Base-by-base conservation (phyloP, 1,140 invertebrate genomes). In the Cydia splendana region DNA sequence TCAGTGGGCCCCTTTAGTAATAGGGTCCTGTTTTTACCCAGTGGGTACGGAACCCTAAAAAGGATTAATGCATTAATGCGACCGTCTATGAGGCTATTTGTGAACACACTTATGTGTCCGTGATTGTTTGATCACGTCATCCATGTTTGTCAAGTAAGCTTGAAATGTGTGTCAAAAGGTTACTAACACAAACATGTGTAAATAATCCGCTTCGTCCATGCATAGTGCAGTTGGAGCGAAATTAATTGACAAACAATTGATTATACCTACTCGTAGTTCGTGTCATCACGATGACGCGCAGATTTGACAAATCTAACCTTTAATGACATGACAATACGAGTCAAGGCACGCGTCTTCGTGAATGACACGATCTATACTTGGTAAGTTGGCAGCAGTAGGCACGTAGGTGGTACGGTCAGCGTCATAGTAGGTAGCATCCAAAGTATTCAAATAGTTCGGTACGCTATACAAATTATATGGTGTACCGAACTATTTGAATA, bases 151-250 rank as follows among this genome's bases (percentile, higher is more conserved):
- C n/a, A 18, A 53, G 51, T 12, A n/a, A 18, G 51, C 15, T 6
- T 6, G 1, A 53, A 53, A 62, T 62, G 15, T 62, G 3, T 62
- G 57, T 62, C 57, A 24, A 62, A 62, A 62, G 57, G 57, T 62
- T 62, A 62, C 57, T 12, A 62, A 24, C 7, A 62, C 57, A 62
- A 62, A 62, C 57, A 62, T n/a, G 57, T 62, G 57, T 24, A 9
- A 62, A 62, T 18, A 62, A 62, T 62, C 57, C 20, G 20, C 57
- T 62, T 10, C 20, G 51, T 53, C 12, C 1, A 48, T 51, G 13
- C 48, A 6, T 18, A 62, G 20, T 24, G 20, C 57, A 24, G 57
- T 62, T 24, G 9, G n/a, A 62, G 57, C 20, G 20, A 62, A 2
- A 62, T 62, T 62, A 62, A 62, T 24, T 24, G 57, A 62, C 7